Evolutionary conservation across 2,797 vertebrate species (phyloP).

Genomic region (Molossus molossus): DNA sequence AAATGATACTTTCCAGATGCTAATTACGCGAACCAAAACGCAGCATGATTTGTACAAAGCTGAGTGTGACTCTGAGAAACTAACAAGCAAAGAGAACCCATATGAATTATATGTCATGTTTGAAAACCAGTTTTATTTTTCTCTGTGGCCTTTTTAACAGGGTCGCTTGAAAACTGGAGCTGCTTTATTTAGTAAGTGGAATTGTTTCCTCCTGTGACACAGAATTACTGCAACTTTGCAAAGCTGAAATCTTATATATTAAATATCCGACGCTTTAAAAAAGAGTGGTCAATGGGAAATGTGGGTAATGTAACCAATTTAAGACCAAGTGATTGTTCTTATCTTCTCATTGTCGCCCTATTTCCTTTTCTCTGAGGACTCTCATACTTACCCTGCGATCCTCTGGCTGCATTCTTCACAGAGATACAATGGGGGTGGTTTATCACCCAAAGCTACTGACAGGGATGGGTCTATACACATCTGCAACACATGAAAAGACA

Average conservation of each 20-base stretch:
- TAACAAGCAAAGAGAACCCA: conserved; percentile 28
- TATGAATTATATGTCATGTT: conserved; percentile 31
- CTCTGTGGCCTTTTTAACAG: conserved; percentile 79
- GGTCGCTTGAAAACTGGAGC: conserved; percentile 73
- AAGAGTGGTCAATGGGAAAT: conserved; percentile 5
- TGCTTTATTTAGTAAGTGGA: conserved; percentile 39
- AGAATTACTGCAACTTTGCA: conserved; percentile 27
- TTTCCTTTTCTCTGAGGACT: background rate
- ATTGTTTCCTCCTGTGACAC: conserved; percentile 71
- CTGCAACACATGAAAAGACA: conserved; percentile 89
- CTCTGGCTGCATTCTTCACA: conserved; percentile 99
- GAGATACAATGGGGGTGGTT: conserved; percentile 98
- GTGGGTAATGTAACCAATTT: background rate
- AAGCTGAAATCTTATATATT: conserved; percentile 14
- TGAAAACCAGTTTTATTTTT: conserved; percentile 75
- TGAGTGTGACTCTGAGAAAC: conserved; percentile 2
- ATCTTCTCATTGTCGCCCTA: background rate
- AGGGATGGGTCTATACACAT: conserved; percentile 99
- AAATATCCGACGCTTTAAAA: conserved; percentile 58
- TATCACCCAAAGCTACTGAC: conserved; percentile 98
- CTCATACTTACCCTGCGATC: conserved; percentile 96
- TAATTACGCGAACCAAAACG: conserved; percentile 83
- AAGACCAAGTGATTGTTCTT: background rate
- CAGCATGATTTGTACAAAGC: background rate
- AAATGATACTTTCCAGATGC: conserved; percentile 79